Evolutionary conservation across 2,113 vertebrate species (phyloP), one percentile per base, ranked within the genome.

Genomic region (Callionymus lyra): DNA sequence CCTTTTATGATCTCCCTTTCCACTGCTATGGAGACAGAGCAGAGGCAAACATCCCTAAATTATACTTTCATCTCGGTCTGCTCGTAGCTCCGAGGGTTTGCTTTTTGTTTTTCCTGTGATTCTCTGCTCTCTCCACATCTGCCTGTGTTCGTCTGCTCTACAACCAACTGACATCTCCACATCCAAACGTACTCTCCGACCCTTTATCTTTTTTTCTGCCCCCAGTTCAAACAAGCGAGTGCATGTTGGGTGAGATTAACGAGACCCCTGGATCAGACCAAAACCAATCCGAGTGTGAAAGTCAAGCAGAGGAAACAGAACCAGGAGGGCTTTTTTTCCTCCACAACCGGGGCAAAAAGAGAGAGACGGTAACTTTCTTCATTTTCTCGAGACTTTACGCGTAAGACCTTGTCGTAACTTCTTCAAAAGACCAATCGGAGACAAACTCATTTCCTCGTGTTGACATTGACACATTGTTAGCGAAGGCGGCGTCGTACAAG

Each of bases 271-370:
- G 55, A 59, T 50, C 57, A 65, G 57, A 66, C 82, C 54, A 67
- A 68, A 40, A 47, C 18, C 35, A 66, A 52, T 63, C 74, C 74
- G 44, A 63, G 69, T 42, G 43, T 54, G 31, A 74, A 61, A 49
- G 74, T 53, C 35, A 65, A 67, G 54, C 66, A 74, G 58, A 74
- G 58, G 49, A 51, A 75, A 66, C 74, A 77, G 56, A 66, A 74
- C 54, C 77, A 74, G 71, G 41, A 70, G 36, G 82, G 68, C 16
- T 83, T 53, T n/a, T n/a, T n/a, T n/a, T n/a, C n/a, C n/a, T n/a
- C n/a, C n/a, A n/a, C n/a, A n/a, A n/a, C n/a, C n/a, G n/a, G n/a
- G n/a, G n/a, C n/a, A 73, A 43, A 61, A 72, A 63, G 70, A 58
- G 41, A 8, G 21, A 45, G 72, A 55, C 76, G 53, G 42, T 68